Conservation (phyloP, 30 jellyfish, hydroid and myxozoan species). For the Hydractinia symbiolongicarpus region DNA sequence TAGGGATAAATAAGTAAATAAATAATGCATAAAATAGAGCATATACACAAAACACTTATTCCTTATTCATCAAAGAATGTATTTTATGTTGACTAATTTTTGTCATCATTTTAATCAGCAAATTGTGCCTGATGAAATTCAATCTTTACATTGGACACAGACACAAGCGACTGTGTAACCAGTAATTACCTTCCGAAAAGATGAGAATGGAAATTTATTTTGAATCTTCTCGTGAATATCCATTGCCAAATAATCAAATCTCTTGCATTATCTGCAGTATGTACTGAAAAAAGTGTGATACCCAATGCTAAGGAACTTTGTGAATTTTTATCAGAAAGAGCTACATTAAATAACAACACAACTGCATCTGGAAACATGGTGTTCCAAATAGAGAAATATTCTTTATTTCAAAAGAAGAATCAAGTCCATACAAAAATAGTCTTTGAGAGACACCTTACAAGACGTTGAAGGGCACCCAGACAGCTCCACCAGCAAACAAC, state of each 20-base stretch:
- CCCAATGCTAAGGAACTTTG: slow-evolving; percentile 37
- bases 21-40: too few relatives aligned
- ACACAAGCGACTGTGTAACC: slow-evolving; percentile 55
- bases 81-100: too few relatives aligned
- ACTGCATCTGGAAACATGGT: neutral
- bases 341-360: neutral
- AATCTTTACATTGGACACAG: slow-evolving; percentile 53
- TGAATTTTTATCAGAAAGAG: slow-evolving; percentile 32
- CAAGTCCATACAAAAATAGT: slow-evolving; percentile 28
- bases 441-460: slow-evolving; percentile 27
- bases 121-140: slow-evolving; percentile 51
- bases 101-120: too few relatives aligned
- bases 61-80: too few relatives aligned
- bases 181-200: slow-evolving; percentile 26
- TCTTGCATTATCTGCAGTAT: slow-evolving; percentile 35
- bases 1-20: too few relatives aligned
- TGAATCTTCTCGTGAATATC: slow-evolving; percentile 37
- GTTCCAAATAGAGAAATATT: slow-evolving; percentile 34
- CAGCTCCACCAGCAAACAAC: too few relatives aligned
- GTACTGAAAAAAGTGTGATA: slow-evolving; percentile 15
- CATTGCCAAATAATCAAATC: slow-evolving; percentile 36
- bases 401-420: slow-evolving; percentile 47
- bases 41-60: too few relatives aligned
- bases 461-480: slow-evolving; percentile 20
- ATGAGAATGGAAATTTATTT: slow-evolving; percentile 37